Percentiles rank a stretch among this genome's conserved stretches.
Evolutionary conservation across 2,113 vertebrate species (phyloP).

Genomic region (Tetraodon nigroviridis): DNA sequence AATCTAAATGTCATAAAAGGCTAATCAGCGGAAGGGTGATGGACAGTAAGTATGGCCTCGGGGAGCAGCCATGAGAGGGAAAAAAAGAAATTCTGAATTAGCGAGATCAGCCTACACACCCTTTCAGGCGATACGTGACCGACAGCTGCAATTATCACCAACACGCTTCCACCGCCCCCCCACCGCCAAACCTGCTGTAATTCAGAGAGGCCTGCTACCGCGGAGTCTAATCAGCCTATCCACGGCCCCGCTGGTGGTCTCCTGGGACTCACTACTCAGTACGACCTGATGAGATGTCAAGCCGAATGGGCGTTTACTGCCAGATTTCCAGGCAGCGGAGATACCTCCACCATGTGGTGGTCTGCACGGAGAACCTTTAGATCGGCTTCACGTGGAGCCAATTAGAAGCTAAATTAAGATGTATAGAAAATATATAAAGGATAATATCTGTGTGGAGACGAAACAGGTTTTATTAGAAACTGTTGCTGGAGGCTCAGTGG

Average conservation of each 20-base stretch:
- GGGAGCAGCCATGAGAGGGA: conserved; percentile 12
- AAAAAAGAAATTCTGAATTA: conserved; percentile 41
- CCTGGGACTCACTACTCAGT: conserved; percentile 38
- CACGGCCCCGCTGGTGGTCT: conserved; percentile 32
- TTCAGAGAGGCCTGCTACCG: conserved; percentile 26
- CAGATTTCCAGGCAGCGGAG: conserved; percentile 33
- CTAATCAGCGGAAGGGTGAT: conserved; percentile 45
- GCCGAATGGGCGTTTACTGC: conserved; percentile 28
- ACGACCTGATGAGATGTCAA: conserved; percentile 61
- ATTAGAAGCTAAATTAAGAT: too few species aligned
- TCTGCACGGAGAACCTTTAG: not conserved
- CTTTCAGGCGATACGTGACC: conserved; percentile 51
- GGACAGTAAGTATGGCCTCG: conserved; percentile 41
- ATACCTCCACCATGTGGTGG: conserved; percentile 20
- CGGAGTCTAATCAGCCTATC: conserved; percentile 57
- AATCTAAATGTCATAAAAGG: conserved; percentile 58
- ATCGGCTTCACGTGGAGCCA: not conserved
- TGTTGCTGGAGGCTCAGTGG: too few species aligned
- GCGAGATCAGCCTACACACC: conserved; percentile 30
- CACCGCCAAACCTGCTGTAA: conserved; percentile 2
- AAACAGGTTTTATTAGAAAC: too few species aligned
- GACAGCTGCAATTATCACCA: conserved; percentile 60
- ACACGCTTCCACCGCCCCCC: conserved; percentile 19
- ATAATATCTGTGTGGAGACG: too few species aligned
- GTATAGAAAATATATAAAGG: too few species aligned